Conservation (phyloP, 1,140 invertebrate genomes). For the Pseudomyrmex concolor region DNA sequence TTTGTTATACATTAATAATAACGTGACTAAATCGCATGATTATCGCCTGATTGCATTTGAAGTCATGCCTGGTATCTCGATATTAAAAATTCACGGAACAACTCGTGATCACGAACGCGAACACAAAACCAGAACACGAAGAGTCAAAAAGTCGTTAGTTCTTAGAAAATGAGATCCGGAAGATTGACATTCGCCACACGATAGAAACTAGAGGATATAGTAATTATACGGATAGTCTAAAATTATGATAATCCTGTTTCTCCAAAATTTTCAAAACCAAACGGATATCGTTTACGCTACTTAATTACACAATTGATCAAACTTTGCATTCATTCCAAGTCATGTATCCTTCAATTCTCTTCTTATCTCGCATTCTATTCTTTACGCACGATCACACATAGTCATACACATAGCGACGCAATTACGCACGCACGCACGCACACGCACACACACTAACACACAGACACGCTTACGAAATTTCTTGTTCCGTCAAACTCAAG, state of each 20-base stretch:
- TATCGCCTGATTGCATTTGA: slow-evolving; percentile 4
- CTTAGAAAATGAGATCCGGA: slow-evolving; percentile 46
- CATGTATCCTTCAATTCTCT: background rate
- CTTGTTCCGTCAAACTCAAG: slow-evolving; percentile 1
- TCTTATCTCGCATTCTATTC: background rate
- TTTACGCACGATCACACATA: background rate
- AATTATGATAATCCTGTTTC: background rate
- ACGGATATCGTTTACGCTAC: background rate
- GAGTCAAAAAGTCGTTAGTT: background rate
- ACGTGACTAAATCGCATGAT: slow-evolving; percentile 10
- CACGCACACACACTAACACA: background rate
- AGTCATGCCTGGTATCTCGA: background rate
- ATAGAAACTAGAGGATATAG: slow-evolving; percentile 17
- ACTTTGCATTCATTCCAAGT: background rate
- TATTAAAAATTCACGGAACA: background rate
- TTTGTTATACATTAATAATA: background rate
- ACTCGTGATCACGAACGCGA: slow-evolving; percentile 13
- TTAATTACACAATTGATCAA: too few relatives aligned
- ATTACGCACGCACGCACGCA: background rate
- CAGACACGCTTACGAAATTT: slow-evolving; percentile 30
- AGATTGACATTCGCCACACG: slow-evolving; percentile 20
- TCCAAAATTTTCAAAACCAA: background rate
- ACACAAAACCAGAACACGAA: slow-evolving; percentile 13
- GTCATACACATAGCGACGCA: too few relatives aligned
- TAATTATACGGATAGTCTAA: background rate